Base-by-base conservation (phyloP, 2,113 vertebrate genomes). In the Bostrychus sinensis region DNA sequence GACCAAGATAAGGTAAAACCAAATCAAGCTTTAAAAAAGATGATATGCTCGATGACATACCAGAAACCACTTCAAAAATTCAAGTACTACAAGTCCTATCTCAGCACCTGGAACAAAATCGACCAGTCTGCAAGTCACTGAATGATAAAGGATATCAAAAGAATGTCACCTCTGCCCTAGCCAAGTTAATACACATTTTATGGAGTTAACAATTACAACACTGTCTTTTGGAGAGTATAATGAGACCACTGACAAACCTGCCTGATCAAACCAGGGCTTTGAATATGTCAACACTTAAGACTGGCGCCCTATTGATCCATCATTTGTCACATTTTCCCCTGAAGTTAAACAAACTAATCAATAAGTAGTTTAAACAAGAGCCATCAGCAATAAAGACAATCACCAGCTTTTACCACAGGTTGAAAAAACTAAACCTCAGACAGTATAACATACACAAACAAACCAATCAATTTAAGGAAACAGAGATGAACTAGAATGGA, bases 321-420 rank as follows among this genome's bases (percentile, higher is more conserved):
- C 25, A 26, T 28, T 51, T 30, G 48, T 30, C 25, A 51, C 14
- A 28, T 51, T 51, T 28, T 28, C 2, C 14, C 45, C 25, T 28
- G 14, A 51, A 28, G 25, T 51, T 28, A 28, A 51, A 51, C 12
- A 30, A 51, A 28, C 11, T 23, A 9, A 51, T 51, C 48, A 51
- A 51, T 51, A 26, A 30, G 25, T 3, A 16, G 13, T 51, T 51
- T 28, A 51, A 51, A 51, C 46, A n/a, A 50, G 22, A 46, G 20
- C 43, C 19, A 23, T 12, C 43, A 50, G 46, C 46, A 50, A 26
- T 14, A 22, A 3, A 50, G 12, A 50, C 46, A 46, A 46, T 23
- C 10, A 23, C 4, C 2, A 5, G 13, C 20, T 23, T 26, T 28
- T 28, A 51, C 46, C 25, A 26, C 14, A 51, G 46, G 23, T n/a